Conservation (phyloP, 2,113 vertebrate genomes). For the Nannobrachium achirus region DNA sequence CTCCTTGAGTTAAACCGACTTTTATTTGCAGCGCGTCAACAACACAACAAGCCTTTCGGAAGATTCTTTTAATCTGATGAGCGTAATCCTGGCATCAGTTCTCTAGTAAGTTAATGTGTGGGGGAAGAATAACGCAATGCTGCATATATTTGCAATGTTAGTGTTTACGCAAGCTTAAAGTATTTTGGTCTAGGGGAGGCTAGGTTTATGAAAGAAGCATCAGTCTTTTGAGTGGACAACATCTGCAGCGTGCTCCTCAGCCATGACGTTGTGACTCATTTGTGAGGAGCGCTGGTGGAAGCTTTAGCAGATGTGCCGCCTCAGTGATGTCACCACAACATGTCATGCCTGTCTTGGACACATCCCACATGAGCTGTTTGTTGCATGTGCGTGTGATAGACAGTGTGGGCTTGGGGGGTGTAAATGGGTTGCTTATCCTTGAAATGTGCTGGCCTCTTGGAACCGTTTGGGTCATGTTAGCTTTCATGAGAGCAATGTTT, state of each 20-base stretch:
- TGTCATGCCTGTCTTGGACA: slow-evolving; percentile 32
- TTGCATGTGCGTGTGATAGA: background rate
- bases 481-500: no score
- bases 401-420: no score
- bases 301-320: slow-evolving; percentile 68
- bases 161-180: background rate
- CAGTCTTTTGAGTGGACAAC: slow-evolving; percentile 28
- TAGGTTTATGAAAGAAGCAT: slow-evolving; percentile 26
- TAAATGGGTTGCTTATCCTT: no score
- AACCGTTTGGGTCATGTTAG: no score
- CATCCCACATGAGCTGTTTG: slow-evolving; percentile 18
- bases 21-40: no score
- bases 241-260: slow-evolving; percentile 38
- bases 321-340: slow-evolving; percentile 64
- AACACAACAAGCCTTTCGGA: no score
- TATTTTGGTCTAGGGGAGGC: background rate
- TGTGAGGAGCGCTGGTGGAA: slow-evolving; percentile 36
- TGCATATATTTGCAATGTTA: background rate
- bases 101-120: no score
- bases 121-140: no score
- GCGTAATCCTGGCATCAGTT: background rate
- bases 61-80: slow-evolving; percentile 5
- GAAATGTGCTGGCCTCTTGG: no score
- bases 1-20: slow-evolving; percentile 7
- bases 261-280: slow-evolving; percentile 53